Base-by-base conservation (phyloP, 30 jellyfish, hydroid and myxozoan species). In the Aurelia sp. region DNA sequence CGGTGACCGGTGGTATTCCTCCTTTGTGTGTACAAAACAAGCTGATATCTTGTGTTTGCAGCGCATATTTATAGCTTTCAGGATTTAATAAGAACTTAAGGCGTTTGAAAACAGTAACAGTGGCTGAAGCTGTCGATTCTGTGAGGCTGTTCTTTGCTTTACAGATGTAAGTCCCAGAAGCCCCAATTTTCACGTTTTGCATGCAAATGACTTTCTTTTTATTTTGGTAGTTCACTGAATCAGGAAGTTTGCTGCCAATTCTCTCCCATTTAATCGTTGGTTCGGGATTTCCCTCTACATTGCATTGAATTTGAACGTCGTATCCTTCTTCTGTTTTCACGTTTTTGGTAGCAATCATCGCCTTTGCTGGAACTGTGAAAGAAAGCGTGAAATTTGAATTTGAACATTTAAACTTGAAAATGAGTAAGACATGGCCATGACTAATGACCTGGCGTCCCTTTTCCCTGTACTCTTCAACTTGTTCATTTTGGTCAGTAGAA, bases 191-290 rank as follows among this genome's bases (percentile, higher is more conserved):
- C 15, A 52, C 69, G 11, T 52, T 51, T 13, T 6, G 15, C 11
- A 73, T n/a, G 23, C 2, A 2, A 19, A 73, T 12, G 7, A 13
- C 16, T 22, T 51, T 47, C 21, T 51, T 73, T 16, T 51, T 19
- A 33, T 73, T 23, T 4, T 13, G 16, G 8, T 37, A 5, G 6
- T 18, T 44, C 21, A 50, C 52, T 10, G 22, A 37, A 10, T 57
- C 18, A 12, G 70, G 84, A 21, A 73, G 19, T 11, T 17, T 73
- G 19, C 20, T 19, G 18, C 71, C 84, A 17, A 19, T 66, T 73
- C 84, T 8, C 55, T 48, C 52, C 84, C 84, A 73, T 23, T 72
- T 41, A 5, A 73, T 62, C 33, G 52, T 52, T 41, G 84, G 84
- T 51, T 73, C 50, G 0, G 84, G 84, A 30, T 35, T 35, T 48